phyloP scores from a whole-genome alignment of 2,888 invertebrate genomes.

The Macrophya alboannulata region DNA sequence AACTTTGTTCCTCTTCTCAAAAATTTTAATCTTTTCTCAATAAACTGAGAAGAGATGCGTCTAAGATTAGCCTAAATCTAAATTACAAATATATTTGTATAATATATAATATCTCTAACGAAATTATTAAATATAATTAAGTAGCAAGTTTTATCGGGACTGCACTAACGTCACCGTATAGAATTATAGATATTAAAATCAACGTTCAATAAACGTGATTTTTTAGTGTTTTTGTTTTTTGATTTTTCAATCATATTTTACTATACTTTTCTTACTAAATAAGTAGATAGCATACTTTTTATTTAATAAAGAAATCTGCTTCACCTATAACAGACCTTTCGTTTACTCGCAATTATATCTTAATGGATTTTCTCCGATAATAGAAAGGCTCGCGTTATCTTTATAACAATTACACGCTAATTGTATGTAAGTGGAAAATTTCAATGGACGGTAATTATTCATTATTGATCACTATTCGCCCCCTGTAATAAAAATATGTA shows the following conservation, averaged over 20 bases:
- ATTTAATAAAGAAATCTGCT: neutral
- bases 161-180: neutral
- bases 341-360: neutral
- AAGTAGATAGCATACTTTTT: neutral
- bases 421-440: neutral
- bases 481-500: neutral
- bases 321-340: neutral
- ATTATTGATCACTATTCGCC: slow-evolving; percentile 9
- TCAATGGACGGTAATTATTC: neutral
- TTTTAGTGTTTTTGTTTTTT: slow-evolving; percentile 3
- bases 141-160: neutral
- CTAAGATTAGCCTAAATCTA: neutral
- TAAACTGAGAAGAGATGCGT: neutral
- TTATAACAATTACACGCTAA: neutral
- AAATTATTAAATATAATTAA: neutral
- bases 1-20: neutral
- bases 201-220: neutral
- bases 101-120: neutral
- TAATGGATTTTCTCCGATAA: neutral
- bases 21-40: neutral
- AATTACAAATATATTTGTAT: too few relatives aligned
- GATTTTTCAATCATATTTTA: slow-evolving; percentile 11
- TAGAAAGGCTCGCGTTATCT: neutral
- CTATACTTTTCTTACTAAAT: neutral
- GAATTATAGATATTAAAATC: neutral